Percentiles rank a stretch among this genome's conserved stretches.
phyloP scores from a whole-genome alignment of 2,113 vertebrate genomes.

The Leptobrachium leishanense region DNA sequence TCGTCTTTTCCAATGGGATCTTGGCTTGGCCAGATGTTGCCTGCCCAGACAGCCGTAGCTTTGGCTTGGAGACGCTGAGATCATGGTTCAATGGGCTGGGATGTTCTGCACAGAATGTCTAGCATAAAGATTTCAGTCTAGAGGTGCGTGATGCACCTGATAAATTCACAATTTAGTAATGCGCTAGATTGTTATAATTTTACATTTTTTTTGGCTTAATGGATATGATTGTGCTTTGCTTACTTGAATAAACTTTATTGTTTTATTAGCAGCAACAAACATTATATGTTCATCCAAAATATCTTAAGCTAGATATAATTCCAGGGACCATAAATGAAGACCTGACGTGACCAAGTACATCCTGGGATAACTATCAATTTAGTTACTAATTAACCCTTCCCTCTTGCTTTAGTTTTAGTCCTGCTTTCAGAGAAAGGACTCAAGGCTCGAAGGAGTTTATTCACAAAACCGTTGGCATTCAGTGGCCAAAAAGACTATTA shows the following conservation, averaged over 20 bases:
- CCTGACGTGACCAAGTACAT: too few species aligned
- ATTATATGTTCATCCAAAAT: too few species aligned
- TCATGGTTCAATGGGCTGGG: background rate
- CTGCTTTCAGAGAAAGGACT: too few species aligned
- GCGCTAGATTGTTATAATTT: background rate
- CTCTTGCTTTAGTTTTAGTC: too few species aligned
- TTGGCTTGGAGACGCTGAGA: background rate
- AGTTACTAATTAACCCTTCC: too few species aligned
- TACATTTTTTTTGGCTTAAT: background rate
- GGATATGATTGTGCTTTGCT: background rate
- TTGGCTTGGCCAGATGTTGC: slow-evolving; percentile 29
- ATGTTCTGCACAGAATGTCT: background rate
- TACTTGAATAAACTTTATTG: background rate
- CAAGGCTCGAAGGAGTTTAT: too few species aligned
- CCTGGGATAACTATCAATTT: too few species aligned
- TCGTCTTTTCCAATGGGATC: slow-evolving; percentile 18
- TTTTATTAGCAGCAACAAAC: background rate
- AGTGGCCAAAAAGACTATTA: too few species aligned
- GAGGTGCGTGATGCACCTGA: background rate
- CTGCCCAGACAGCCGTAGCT: background rate
- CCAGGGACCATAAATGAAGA: too few species aligned
- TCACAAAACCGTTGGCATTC: too few species aligned
- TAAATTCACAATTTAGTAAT: background rate
- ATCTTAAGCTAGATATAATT: too few species aligned
- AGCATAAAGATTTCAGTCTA: background rate